These are phyloP conservation scores for Myotis brandtii DNA, from an alignment of 2,113 vertebrate genomes.

Conservation along the genomic window DNA sequence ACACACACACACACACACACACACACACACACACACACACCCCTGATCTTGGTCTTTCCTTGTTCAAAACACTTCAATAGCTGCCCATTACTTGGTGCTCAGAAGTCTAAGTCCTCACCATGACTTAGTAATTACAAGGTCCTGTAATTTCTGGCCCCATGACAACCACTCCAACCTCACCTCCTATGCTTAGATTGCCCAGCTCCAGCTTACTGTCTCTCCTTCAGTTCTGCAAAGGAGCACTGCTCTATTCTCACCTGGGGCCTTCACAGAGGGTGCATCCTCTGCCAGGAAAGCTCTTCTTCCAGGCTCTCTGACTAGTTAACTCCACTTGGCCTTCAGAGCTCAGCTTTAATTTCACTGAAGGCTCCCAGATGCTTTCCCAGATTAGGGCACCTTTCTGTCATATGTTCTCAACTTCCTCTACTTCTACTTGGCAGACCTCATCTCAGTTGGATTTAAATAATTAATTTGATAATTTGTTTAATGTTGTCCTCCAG, in stretches of 20 bases:
- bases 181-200: background rate
- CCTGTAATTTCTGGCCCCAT: background rate
- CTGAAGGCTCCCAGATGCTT: background rate
- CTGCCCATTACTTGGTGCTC: background rate
- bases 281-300: background rate
- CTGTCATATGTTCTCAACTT: background rate
- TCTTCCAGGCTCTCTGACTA: constrained; percentile 2
- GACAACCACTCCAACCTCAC: background rate
- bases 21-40: background rate
- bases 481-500: background rate
- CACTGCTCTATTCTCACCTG: background rate
- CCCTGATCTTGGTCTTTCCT: background rate
- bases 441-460: background rate
- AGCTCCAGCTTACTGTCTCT: background rate
- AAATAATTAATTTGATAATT: constrained; percentile 8
- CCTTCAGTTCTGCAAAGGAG: background rate
- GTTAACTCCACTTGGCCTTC: background rate
- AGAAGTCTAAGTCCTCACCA: background rate
- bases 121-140: background rate
- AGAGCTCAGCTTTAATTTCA: background rate
- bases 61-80: background rate
- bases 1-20: background rate
- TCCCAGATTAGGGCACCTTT: background rate
- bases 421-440: background rate
- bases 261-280: background rate